These are phyloP conservation scores for Stramonita haemastoma DNA, from an alignment of 2,888 invertebrate species.

Conservation along the genomic window DNA sequence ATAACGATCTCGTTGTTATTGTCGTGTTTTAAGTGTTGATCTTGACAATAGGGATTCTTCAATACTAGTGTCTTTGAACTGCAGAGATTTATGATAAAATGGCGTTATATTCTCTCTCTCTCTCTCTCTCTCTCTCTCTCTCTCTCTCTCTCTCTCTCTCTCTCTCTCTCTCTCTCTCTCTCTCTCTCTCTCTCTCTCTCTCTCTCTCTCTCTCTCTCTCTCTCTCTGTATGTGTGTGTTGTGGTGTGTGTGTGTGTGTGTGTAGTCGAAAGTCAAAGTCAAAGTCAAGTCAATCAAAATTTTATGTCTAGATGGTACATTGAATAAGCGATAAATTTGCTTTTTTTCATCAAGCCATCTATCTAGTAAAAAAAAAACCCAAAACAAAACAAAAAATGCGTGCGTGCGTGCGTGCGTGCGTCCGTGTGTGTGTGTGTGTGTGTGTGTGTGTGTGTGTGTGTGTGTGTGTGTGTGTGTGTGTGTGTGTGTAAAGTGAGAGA, in stretches of 20 bases:
- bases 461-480: neutral
- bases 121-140: neutral
- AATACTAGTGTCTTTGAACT: too few relatives aligned
- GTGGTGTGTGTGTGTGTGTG: neutral
- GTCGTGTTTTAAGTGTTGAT: too few relatives aligned
- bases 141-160: neutral
- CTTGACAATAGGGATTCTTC: too few relatives aligned
- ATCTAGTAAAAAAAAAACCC: too few relatives aligned
- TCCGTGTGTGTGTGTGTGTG: neutral
- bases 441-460: neutral
- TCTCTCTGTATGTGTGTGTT: neutral
- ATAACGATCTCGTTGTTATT: too few relatives aligned
- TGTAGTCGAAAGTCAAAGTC: neutral
- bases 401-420: neutral
- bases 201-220: neutral
- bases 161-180: neutral
- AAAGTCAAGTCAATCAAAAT: too few relatives aligned
- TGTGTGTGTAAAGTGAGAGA: too few relatives aligned
- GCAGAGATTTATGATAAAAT: too few relatives aligned
- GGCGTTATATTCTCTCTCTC: neutral
- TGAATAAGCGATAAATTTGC: too few relatives aligned
- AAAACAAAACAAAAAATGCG: too few relatives aligned
- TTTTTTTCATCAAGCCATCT: too few relatives aligned
- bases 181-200: neutral
- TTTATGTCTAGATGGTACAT: too few relatives aligned